These are phyloP conservation scores for Takifugu ocellatus DNA, from an alignment of 2,797 vertebrate species.

Conservation along the genomic window DNA sequence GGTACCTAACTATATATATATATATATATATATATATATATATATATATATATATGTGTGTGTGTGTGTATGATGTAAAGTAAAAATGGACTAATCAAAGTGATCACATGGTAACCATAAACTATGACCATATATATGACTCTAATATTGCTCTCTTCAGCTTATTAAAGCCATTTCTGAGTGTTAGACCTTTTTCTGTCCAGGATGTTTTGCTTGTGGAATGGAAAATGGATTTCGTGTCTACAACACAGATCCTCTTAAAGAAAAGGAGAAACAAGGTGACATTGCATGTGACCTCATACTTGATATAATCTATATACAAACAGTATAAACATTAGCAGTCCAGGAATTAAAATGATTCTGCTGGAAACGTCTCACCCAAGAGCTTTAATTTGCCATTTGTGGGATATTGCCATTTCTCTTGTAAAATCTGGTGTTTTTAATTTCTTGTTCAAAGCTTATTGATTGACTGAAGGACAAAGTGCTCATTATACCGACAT, in stretches of 20 bases:
- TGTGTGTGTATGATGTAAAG: too few relatives aligned
- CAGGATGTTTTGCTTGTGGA: constrained; percentile 98
- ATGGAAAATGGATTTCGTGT: constrained; percentile 99
- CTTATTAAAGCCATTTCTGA: not conserved
- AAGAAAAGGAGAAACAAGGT: constrained; percentile 99
- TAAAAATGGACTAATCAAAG: too few relatives aligned
- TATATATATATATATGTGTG: too few relatives aligned
- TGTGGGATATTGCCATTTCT: too few relatives aligned
- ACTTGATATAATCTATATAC: not conserved
- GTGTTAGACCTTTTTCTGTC: constrained; percentile 15
- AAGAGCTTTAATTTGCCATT: too few relatives aligned
- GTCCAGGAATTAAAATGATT: not conserved
- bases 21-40: too few relatives aligned
- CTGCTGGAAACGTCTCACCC: not conserved
- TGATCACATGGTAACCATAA: too few relatives aligned
- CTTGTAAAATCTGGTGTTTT: too few relatives aligned
- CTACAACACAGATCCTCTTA: constrained; percentile 98
- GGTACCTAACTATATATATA: too few relatives aligned
- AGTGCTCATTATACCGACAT: too few relatives aligned
- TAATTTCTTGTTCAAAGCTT: not conserved
- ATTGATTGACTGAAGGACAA: not conserved
- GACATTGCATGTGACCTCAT: constrained; percentile 29
- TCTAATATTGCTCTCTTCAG: not conserved
- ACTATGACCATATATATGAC: too few relatives aligned
- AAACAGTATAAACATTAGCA: not conserved